Evolutionary conservation across 1,140 invertebrate species (phyloP).

Genomic region (Adelges cooleyi): DNA sequence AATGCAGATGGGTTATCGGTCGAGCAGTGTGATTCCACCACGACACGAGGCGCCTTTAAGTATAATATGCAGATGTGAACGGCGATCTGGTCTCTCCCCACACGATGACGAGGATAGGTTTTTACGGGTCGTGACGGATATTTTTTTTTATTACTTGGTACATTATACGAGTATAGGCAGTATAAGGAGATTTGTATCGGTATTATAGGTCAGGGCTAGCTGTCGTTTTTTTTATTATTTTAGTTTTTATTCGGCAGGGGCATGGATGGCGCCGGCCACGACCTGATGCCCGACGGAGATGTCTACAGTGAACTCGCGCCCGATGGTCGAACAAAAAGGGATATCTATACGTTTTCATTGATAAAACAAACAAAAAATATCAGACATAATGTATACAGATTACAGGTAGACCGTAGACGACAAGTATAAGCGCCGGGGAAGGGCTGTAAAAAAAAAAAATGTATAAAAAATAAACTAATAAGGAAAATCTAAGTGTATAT

Average conservation of each 20-base stretch:
- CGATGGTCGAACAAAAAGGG: too few species aligned
- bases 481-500: too few species aligned
- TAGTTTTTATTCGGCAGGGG: not conserved
- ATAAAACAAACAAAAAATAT: too few species aligned
- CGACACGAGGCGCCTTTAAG: too few species aligned
- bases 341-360: too few species aligned
- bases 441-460: too few species aligned
- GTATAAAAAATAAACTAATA: too few species aligned
- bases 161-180: not conserved
- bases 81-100: too few species aligned
- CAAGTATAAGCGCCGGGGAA: too few species aligned
- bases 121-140: slow-evolving; percentile 13
- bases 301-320: not conserved
- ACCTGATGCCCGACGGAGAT: slow-evolving; percentile 22
- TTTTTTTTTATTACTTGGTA: not conserved
- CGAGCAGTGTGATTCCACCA: too few species aligned
- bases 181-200: slow-evolving; percentile 3
- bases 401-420: too few species aligned
- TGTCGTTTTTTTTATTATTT: slow-evolving; percentile 10
- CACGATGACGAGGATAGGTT: slow-evolving; percentile 14
- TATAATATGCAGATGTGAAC: not conserved
- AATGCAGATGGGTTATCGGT: not conserved
- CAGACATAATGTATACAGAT: too few species aligned
- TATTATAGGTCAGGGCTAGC: not conserved
- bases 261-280: slow-evolving; percentile 7